phyloP scores from a whole-genome alignment of 92 coral and sea anemone species.

The Parazoanthus atlanticus region DNA sequence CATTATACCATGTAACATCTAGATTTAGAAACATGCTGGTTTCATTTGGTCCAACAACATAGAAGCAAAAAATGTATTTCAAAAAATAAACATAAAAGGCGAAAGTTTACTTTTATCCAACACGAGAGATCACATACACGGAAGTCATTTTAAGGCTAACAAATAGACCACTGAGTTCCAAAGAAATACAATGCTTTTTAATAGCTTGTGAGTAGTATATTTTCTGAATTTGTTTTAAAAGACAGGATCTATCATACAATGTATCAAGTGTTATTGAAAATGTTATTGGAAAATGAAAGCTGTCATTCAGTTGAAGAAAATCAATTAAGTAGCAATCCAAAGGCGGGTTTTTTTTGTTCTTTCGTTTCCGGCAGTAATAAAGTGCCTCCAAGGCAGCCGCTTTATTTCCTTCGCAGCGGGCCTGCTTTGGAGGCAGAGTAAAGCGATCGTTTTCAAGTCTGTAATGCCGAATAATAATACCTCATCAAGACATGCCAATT shows the following conservation, averaged over 20 bases:
- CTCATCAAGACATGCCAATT: not conserved
- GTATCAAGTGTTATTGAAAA: constrained; percentile 32
- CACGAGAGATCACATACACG: not conserved
- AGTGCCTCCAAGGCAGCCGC: not conserved
- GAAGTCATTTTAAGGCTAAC: not conserved
- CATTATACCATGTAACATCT: not conserved
- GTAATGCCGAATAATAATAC: not conserved
- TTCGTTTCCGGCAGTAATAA: constrained; percentile 1
- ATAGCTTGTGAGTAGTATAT: not conserved
- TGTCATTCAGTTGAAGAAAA: not conserved
- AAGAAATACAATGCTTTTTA: constrained; percentile 14
- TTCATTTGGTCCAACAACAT: not conserved
- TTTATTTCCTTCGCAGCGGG: too few species aligned
- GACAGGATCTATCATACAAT: constrained; percentile 3
- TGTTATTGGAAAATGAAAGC: not conserved
- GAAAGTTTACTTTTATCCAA: not conserved
- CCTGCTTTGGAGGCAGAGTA: not conserved
- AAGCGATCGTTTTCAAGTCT: not conserved
- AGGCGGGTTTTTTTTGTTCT: not conserved
- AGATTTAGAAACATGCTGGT: not conserved
- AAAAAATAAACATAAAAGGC: not conserved
- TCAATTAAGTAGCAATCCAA: not conserved
- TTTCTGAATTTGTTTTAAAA: not conserved
- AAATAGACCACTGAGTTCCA: not conserved
- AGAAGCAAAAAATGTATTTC: not conserved